Percentiles rank a stretch among this genome's conserved stretches.
These are phyloP conservation scores for Syrmaticus mikado DNA, from an alignment of 2,113 vertebrate species.

Conservation along the genomic window DNA sequence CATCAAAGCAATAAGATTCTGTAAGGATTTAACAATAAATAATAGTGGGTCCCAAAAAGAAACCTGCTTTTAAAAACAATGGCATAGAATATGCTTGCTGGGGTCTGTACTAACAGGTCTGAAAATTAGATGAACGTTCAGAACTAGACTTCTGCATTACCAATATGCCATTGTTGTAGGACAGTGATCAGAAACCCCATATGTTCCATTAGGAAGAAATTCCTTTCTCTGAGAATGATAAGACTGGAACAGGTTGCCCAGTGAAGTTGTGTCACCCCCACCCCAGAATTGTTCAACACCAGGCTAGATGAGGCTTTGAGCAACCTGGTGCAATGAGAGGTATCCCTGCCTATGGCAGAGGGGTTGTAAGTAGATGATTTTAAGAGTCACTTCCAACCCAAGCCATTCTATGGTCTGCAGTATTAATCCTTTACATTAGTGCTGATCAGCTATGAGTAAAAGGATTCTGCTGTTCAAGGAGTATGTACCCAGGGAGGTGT, in stretches of 20 bases:
- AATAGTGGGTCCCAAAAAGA: background rate
- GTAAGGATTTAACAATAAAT: background rate
- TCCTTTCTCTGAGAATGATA: too few relatives aligned
- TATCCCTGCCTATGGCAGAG: too few relatives aligned
- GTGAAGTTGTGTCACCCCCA: too few relatives aligned
- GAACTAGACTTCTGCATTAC: background rate
- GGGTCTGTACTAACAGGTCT: background rate
- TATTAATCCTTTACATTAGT: background rate
- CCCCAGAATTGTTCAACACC: too few relatives aligned
- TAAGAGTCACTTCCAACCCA: too few relatives aligned
- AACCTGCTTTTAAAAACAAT: background rate
- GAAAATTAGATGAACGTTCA: background rate
- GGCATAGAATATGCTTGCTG: background rate
- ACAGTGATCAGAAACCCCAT: accelerated
- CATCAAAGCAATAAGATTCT: background rate
- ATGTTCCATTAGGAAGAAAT: background rate
- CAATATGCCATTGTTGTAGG: background rate
- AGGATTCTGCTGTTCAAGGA: background rate
- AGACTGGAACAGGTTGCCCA: too few relatives aligned
- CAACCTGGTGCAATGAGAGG: too few relatives aligned
- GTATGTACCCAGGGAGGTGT: background rate
- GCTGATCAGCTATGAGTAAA: background rate
- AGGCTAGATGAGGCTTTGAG: too few relatives aligned
- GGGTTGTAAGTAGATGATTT: too few relatives aligned
- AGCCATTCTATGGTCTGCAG: too few relatives aligned